Base-by-base conservation (phyloP, 1,140 invertebrate genomes). In the Scylla paramamosain region DNA sequence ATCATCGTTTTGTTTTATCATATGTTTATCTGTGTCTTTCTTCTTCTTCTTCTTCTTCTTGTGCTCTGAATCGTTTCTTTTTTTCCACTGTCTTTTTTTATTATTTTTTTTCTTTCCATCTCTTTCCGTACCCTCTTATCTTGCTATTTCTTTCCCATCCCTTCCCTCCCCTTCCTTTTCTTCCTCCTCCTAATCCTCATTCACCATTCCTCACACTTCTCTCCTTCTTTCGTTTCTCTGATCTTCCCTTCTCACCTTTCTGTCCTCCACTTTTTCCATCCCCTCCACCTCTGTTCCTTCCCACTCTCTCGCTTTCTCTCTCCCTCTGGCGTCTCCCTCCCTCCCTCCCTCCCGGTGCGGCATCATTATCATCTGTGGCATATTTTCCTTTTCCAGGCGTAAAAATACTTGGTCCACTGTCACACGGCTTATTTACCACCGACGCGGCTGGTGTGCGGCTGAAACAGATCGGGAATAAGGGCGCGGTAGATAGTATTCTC, bases 391-490 rank as follows among this genome's bases (percentile, higher is more conserved):
- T 77, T n/a, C 20, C 67, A 77, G 67, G 67, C 67, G 67, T 77
- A 77, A 77, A 91, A 91, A 91, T 91, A 12, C 89, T 67, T 29
- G 28, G 28, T 45, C n/a, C 82, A 48, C 91, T 93, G 77, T 93
- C 91, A 84, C 20, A 48, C 91, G 77, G 91, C 16, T 31, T 52
- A 83, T 39, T 82, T 82, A 82, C n/a, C 91, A 14, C 31, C 46
- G n/a, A 92, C 29, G 77, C 25, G 52, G 46, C 48, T 67, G 77
- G 32, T 28, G 48, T 28, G 1, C 31, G 12, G 20, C 25, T 29
- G 32, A 45, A 48, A 46, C 32, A 82, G 91, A 93, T 93, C 77
- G 83, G 77, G 67, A 84, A 45, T 32, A 92, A 92, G 91, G 77
- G 77, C 25, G 32, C 32, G 82, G 4, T 2, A 84, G 91, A 93